Base-by-base conservation (phyloP, 2,888 invertebrate species). In the Phalera bucephala region DNA sequence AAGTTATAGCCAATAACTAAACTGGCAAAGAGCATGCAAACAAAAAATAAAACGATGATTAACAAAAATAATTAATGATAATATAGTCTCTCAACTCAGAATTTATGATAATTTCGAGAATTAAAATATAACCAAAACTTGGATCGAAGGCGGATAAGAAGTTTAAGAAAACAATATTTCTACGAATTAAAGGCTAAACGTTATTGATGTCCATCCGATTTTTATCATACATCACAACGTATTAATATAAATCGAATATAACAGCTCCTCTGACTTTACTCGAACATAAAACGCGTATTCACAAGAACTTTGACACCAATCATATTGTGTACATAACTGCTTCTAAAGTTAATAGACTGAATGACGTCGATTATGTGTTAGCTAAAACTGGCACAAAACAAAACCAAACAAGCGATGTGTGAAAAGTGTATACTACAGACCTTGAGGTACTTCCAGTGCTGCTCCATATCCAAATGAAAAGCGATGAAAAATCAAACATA, bases 391-490 rank as follows among this genome's bases (percentile, higher is more conserved):
- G 46, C 44, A 31, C 40, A 47, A 39, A 34, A 27, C 34, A 22
- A 34, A n/a, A n/a, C n/a, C n/a, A n/a, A n/a, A n/a, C n/a, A n/a
- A n/a, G n/a, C n/a, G n/a, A n/a, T n/a, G n/a, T 42, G 33, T 42
- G n/a, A n/a, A n/a, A 49, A 33, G 74, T 80, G 75, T 78, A 78
- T 78, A 52, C 70, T 85, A 92, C 93, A 89, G 91, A 95, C 94
- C 94, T 95, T 94, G 73, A 94, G 91, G 86, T 94, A 94, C 85
- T 94, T 94, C 94, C 94, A 95, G 86, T 95, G 94, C 94, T 95
- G 91, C 80, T 76, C 80, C 80, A 40, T 66, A 64, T 77, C 80
- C 80, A 58, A 74, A 70, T 67, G 84, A 75, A 49, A 80, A 81
- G 85, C 83, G 72, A 78, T 78, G 76, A 58, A 69, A 77, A 75